Base-by-base conservation (phyloP, 2,797 vertebrate genomes). In the Oreochromis mossambicus region DNA sequence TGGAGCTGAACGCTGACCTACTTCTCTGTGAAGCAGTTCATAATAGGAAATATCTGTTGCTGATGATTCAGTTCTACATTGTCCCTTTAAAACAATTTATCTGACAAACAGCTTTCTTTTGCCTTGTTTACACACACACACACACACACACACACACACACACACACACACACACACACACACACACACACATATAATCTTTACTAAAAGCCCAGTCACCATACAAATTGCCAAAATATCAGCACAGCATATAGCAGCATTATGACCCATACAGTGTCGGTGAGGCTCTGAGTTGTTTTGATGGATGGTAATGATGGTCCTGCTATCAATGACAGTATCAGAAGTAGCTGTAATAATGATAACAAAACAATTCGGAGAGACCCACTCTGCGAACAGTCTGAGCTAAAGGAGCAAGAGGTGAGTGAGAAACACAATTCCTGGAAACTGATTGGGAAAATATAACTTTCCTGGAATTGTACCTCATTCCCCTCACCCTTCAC, bases 361-460 rank as follows among this genome's bases (percentile, higher is more conserved):
- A 90, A 89, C 78, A 92, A 80, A 89, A 90, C 92, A 92, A 79
- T 89, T 54, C 32, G 58, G 80, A 91, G 56, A 61, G 88, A 79
- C 48, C 43, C 68, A 50, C 85, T 90, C 83, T 85, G 81, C 85
- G 63, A 66, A 78, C 91, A 84, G 89, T 83, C 82, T 1, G 56
- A 81, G 85, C 89, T 36, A 21, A 79, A 88, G 84, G 92, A 93
- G 94, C 92, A 84, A 89, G 79, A 93, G 95, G 93, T 95, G 94
- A 95, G 61, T 10, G 3, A 73, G 46, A 58, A 85, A 85, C 82
- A 96, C 95, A 96, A 96, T 96, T 90, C 91, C 93, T 84, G 96
- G 96, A 96, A 96, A 90, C 95, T 91, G 93, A 94, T 96, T 89
- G 92, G 87, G 92, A 95, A 96, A 96, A 96, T 96, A 95, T 95